Evolutionary conservation across 2,888 invertebrate genomes (phyloP), one percentile per base, ranked within the genome.

Genomic region (Dilophus febrilis): DNA sequence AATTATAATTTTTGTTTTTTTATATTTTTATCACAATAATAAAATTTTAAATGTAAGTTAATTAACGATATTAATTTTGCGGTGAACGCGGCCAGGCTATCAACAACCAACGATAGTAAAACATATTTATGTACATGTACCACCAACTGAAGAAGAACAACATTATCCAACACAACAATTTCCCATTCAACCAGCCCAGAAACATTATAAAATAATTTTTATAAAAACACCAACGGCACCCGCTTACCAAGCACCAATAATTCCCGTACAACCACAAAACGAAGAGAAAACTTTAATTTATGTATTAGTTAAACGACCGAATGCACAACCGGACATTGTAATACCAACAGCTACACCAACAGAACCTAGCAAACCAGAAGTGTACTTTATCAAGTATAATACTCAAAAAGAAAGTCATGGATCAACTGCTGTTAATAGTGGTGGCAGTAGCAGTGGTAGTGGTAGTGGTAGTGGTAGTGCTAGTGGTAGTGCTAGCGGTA

Each of bases 191-290:
- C 65, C 74, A 18, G 72, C 80, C 12, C 79, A 80, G 57, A 80
- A 79, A 51, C 79, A 81, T 54, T 81, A 80, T 67, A 79, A 80
- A 58, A 81, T 81, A 52, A 76, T 81, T 42, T 80, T 81, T 67
- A 80, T 81, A 57, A 80, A 80, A 68, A 74, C 73, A 16, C 73
- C 73, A 43, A 71, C 73, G 33, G 70, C 74, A 40, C 73, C 74
- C 4, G 70, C 72, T 40, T 73, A 72, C 17, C 70, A 67, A 28
- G 72, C 70, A 2, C 73, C 73, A 14, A 49, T 72, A 39, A 73
- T 73, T 51, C 73, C 64, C 42, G 56, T 70, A 13, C 70, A 74
- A 46, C 75, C 75, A 27, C 78, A 75, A 52, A 76, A 76, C 51
- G 78, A 79, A 58, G 76, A 79, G 59, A 79, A 79, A 64, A 79